Percentiles rank a stretch among this genome's conserved stretches.
Evolutionary conservation across 2,113 vertebrate species (phyloP).

Genomic region (Malaclemys terrapin): DNA sequence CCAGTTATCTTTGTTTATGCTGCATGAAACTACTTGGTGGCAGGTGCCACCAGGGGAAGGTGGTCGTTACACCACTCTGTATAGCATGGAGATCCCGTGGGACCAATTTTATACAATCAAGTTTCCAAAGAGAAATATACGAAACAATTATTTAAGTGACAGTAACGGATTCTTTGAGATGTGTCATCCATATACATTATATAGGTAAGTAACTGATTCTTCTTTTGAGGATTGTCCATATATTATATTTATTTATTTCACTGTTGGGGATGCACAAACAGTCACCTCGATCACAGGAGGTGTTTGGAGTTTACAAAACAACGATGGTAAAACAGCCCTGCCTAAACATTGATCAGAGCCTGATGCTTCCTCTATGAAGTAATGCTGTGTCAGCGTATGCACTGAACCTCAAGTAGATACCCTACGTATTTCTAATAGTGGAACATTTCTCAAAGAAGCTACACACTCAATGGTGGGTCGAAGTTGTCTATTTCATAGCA

Average conservation of each 20-base stretch:
- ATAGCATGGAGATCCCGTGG: too few species aligned
- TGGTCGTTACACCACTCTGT: too few species aligned
- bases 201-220: too few species aligned
- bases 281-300: not conserved
- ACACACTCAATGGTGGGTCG: not conserved
- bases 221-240: too few species aligned
- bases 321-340: not conserved
- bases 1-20: too few species aligned
- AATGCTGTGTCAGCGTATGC: rapidly evolving
- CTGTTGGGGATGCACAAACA: not conserved
- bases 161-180: too few species aligned
- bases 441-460: not conserved
- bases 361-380: not conserved
- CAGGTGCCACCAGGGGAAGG: too few species aligned
- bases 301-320: not conserved
- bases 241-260: not conserved
- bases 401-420: not conserved
- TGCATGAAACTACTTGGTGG: too few species aligned
- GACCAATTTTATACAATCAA: too few species aligned
- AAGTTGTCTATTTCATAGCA: not conserved
- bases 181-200: too few species aligned
- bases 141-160: too few species aligned
- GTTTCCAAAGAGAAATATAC: too few species aligned
- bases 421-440: not conserved
- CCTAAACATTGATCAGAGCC: not conserved